phyloP scores from a whole-genome alignment of 2,888 invertebrate species.

The Falcaria lacertinaria region DNA sequence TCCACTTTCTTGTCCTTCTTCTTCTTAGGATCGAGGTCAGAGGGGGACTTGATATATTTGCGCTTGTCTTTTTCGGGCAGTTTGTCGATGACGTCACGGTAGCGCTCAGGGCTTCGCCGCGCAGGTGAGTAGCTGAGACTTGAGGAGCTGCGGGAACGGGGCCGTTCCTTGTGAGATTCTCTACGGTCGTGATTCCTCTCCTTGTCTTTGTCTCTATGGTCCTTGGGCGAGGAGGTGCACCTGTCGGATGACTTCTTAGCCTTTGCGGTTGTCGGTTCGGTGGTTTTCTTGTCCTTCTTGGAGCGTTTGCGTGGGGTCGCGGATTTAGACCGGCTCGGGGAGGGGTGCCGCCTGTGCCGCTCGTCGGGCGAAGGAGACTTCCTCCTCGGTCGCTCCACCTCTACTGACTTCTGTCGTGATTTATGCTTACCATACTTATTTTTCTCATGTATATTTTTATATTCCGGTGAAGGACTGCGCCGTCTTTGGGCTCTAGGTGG shows the following conservation, averaged over 20 bases:
- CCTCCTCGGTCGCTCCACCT: constrained; percentile 34
- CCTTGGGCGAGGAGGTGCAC: constrained; percentile 30
- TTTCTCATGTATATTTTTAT: constrained; percentile 31
- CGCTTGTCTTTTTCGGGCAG: constrained; percentile 77
- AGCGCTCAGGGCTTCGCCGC: constrained; percentile 83
- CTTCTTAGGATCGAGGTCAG: constrained; percentile 54
- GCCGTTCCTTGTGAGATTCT: constrained; percentile 36
- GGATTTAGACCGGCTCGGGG: constrained; percentile 48
- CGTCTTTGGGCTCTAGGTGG: constrained; percentile 34
- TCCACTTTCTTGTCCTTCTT: constrained; percentile 39
- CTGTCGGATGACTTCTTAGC: constrained; percentile 37
- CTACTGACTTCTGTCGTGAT: constrained; percentile 30
- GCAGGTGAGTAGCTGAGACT: constrained; percentile 85
- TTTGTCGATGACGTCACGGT: constrained; percentile 81
- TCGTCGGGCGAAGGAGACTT: constrained; percentile 43
- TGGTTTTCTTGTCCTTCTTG: constrained; percentile 43
- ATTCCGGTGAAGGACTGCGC: constrained; percentile 42
- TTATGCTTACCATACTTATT: constrained; percentile 45
- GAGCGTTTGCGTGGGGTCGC: constrained; percentile 36
- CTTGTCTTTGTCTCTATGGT: constrained; percentile 14
- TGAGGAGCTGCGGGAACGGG: constrained; percentile 66
- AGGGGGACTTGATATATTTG: constrained; percentile 68
- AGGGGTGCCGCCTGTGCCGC: constrained; percentile 16
- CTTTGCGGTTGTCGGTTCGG: constrained; percentile 38
- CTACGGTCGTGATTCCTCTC: constrained; percentile 30